A percentile compares a stretch with the other conserved stretches of the same genome.
Evolutionary conservation across 2,113 vertebrate genomes (phyloP).

Genomic region (Orientallactaga bullata): DNA sequence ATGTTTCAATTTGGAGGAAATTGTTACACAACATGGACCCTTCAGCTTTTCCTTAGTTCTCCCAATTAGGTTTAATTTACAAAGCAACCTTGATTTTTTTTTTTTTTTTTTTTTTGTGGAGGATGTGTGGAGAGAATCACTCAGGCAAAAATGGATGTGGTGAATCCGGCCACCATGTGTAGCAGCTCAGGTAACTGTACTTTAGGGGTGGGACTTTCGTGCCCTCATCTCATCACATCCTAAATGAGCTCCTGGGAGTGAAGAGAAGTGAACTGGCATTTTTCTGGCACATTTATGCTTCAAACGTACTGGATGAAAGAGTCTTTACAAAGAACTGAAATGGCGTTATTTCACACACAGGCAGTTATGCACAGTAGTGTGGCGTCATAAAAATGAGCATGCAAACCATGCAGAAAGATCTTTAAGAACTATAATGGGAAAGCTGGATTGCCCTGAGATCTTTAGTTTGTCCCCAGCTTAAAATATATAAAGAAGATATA

Average conservation of each 20-base stretch:
- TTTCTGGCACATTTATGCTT: constrained; percentile 7
- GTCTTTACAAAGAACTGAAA: not conserved
- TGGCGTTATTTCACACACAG: not conserved
- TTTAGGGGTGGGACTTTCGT: not conserved
- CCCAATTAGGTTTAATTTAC: not conserved
- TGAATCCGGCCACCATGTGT: not conserved
- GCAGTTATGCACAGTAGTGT: not conserved
- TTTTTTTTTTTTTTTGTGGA: not conserved
- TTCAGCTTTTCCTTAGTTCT: not conserved
- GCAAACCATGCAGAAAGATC: not conserved
- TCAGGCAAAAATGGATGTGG: not conserved
- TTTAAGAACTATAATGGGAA: not conserved
- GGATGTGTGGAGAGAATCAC: not conserved
- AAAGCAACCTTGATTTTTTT: not conserved
- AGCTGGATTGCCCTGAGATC: not conserved
- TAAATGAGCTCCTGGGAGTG: not conserved
- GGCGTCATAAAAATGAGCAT: not conserved
- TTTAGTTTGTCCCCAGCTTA: not conserved
- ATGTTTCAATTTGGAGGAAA: no score
- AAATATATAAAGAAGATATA: not conserved
- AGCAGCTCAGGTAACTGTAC: not conserved
- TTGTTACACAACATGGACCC: not conserved
- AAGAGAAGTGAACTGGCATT: not conserved
- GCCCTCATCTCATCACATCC: not conserved
- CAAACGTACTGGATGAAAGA: not conserved